Conservation (phyloP, 2,888 invertebrate genomes). For the Dilophus febrilis region DNA sequence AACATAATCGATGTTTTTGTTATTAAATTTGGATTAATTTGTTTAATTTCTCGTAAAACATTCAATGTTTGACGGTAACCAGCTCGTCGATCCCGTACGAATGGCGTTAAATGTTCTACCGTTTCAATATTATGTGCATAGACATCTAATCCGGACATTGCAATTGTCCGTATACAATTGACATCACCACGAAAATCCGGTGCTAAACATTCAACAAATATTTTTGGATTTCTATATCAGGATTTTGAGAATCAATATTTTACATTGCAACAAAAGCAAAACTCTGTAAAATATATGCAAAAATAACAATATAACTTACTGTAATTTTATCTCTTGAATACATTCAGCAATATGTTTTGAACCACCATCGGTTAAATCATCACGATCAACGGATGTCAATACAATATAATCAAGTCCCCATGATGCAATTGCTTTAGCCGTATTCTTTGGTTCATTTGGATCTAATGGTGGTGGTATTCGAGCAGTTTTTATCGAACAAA, state of each 20-base stretch:
- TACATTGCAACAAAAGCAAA: background rate
- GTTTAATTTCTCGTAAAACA: slow-evolving; percentile 69
- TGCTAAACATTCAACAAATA: slow-evolving; percentile 89
- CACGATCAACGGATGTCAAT: slow-evolving; percentile 93
- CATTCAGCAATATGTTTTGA: slow-evolving; percentile 87
- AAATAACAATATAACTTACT: slow-evolving; percentile 32
- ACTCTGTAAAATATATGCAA: slow-evolving; percentile 1
- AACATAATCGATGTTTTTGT: slow-evolving; percentile 99
- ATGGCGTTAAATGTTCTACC: slow-evolving; percentile 75
- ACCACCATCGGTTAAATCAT: slow-evolving; percentile 90
- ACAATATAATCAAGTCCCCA: slow-evolving; percentile 98
- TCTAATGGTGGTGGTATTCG: slow-evolving; percentile 78
- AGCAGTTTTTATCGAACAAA: slow-evolving; percentile 97
- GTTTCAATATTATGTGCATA: slow-evolving; percentile 99
- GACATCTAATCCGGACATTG: slow-evolving; percentile 76
- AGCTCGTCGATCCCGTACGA: slow-evolving; percentile 86
- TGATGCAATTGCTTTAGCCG: slow-evolving; percentile 75
- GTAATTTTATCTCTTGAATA: slow-evolving; percentile 65
- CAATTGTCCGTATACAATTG: slow-evolving; percentile 55
- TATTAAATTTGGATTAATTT: slow-evolving; percentile 59
- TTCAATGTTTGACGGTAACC: slow-evolving; percentile 77
- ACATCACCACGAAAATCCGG: slow-evolving; percentile 87
- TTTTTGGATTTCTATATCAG: slow-evolving; percentile 48
- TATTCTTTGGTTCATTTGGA: slow-evolving; percentile 77
- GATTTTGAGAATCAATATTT: background rate